These are phyloP conservation scores for Eira barbara DNA, from an alignment of 2,113 vertebrate species.

Conservation along the genomic window DNA sequence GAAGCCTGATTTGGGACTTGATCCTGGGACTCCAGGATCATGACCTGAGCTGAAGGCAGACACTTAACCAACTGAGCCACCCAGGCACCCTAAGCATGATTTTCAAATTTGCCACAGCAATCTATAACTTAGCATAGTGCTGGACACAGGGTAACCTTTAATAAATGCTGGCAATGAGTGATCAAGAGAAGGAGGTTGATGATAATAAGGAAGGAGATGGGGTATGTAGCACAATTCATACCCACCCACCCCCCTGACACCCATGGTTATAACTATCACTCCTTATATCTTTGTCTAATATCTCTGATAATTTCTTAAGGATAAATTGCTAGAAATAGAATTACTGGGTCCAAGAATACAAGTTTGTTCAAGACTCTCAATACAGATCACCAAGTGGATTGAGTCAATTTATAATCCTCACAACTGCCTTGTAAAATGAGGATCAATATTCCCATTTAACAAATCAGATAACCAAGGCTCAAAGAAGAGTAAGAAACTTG, in stretches of 20 bases:
- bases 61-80: too few relatives aligned
- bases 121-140: neutral
- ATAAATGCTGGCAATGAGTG: neutral
- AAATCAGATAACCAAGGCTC: neutral
- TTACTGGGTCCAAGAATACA: neutral
- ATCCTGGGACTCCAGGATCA: too few relatives aligned
- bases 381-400: neutral
- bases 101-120: neutral
- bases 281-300: neutral
- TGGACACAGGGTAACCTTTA: neutral
- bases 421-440: neutral
- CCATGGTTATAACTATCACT: neutral
- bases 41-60: too few relatives aligned
- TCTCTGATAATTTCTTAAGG: constrained; percentile 22
- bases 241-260: neutral
- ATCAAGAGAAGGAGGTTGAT: neutral
- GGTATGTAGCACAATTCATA: neutral
- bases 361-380: neutral
- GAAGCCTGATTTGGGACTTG: too few relatives aligned
- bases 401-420: neutral
- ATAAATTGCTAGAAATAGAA: neutral
- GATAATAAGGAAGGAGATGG: neutral
- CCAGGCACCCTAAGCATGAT: neutral
- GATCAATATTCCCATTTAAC: neutral
- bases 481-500: constrained; percentile 28